Base-by-base conservation (phyloP, 2,797 vertebrate species). In the Micrastur ruficollis region DNA sequence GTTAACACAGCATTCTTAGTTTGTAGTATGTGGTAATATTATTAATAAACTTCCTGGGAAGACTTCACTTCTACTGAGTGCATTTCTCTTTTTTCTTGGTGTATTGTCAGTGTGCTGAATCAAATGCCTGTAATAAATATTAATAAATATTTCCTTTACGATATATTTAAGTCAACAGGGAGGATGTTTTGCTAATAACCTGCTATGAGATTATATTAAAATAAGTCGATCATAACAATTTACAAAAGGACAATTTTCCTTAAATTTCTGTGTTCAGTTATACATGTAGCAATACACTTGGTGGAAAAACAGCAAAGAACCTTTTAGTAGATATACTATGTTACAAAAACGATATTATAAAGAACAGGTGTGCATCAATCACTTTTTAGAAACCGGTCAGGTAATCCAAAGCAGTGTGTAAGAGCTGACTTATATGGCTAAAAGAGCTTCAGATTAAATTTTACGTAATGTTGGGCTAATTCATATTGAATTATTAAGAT, bases 91-190 rank as follows among this genome's bases (percentile, higher is more conserved):
- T 73, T 85, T 82, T 62, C 12, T 22, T 50, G 8, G 5, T 67
- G 7, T 13, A 36, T 53, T 2, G 0, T 47, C 65, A 98, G 97
- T 14, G 98, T 98, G 26, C 21, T 5, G 98, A 99, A 34, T 98
- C 98, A 47, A 99, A 98, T 96, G 42, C 6, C 10, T 83, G 98
- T 98, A 96, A 99, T 98, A 65, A 98, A 98, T 98, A 98, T 97
- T 81, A 99, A 98, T 98, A 71, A 97, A 98, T 98, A 98, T 98
- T 82, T 98, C 98, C 91, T 98, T 98, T 73, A 98, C 89, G 3
- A 98, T 98, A 95, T 99, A 98, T 97, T 85, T 98, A 98, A 16
- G 98, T 98, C 86, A 99, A 98, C 11, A 98, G 96, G 6, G 98
- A 97, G 68, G 98, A 98, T 84, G 98, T 98, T 93, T 98, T 98